Evolutionary conservation across 2,113 vertebrate genomes (phyloP), one percentile per base, ranked within the genome.

Genomic region (Coturnix japonica): DNA sequence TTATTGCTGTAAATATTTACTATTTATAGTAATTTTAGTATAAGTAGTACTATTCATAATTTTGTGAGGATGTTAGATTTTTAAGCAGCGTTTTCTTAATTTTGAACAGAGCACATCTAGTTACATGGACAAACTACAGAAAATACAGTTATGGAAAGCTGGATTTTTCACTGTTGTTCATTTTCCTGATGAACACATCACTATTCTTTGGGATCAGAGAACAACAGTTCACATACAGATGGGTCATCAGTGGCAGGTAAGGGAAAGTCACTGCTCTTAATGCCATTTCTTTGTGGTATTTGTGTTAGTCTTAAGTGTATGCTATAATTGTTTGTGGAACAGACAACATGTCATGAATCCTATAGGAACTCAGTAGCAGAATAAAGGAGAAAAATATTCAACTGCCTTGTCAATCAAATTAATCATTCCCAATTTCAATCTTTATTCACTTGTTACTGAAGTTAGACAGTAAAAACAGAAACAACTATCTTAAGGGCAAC

Each of bases 201-300:
- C 98, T 10, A 63, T 99, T 65, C 97, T 99, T 57, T 99, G 99
- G 99, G 99, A 99, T 96, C 98, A 98, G n/a, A 98, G 98, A 89
- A 99, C 98, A 84, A 99, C 99, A 1, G 91, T 99, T 91, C 99
- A 99, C 26, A 82, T 99, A 63, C 99, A 99, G 94, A 98, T 98
- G 49, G 99, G 99, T 90, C 98, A 98, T 26, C 98, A 95, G 79
- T 99, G 99, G 99, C 99, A 99, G 98, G 99, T 99, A 94, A 88
- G 94, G 57, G 35, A 0, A 80, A 85, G 11, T 39, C 43, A 70
- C 4, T 5, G 7, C 19, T 49, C 13, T 37, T 64, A n/a, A 1
- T 90, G 12, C 22, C 7, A 26, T 91, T 85, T 67, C 8, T 86
- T 41, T 60, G 37, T 43, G 6, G 3, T 43, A 3, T 56, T 77